These are phyloP conservation scores for Xylocopa sonorina DNA, from an alignment of 1,140 invertebrate genomes.

Conservation along the genomic window DNA sequence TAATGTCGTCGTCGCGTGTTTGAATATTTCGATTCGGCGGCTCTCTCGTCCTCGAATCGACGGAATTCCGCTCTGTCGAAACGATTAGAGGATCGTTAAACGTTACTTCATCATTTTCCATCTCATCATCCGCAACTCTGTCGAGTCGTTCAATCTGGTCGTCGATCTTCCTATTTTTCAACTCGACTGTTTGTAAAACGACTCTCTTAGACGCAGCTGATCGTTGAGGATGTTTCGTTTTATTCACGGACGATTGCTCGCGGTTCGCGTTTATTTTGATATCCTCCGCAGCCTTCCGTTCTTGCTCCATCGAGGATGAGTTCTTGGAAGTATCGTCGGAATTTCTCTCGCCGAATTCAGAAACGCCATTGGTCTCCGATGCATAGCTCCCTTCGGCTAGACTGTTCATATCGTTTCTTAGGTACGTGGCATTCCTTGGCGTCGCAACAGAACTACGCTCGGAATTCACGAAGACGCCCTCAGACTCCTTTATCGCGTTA, in stretches of 20 bases:
- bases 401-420: not conserved
- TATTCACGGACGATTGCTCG: not conserved
- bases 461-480: slow-evolving; percentile 6
- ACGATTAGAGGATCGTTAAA: not conserved
- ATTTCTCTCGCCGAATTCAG: not conserved
- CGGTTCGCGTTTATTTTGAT: not conserved
- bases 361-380: not conserved
- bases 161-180: not conserved
- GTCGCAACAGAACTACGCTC: not conserved
- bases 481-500: not conserved
- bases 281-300: not conserved
- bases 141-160: not conserved
- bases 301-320: not conserved
- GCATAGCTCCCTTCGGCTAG: not conserved
- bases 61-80: not conserved
- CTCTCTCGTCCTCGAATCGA: too few relatives aligned
- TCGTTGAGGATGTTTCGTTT: not conserved
- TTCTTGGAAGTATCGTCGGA: not conserved
- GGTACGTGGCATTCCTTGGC: not conserved
- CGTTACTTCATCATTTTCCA: not conserved
- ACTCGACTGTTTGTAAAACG: not conserved
- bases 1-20: not conserved
- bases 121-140: too few relatives aligned
- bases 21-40: not conserved
- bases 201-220: too few relatives aligned